Base-by-base conservation (phyloP, 1,140 invertebrate genomes). In the Drosophila micromelanica region DNA sequence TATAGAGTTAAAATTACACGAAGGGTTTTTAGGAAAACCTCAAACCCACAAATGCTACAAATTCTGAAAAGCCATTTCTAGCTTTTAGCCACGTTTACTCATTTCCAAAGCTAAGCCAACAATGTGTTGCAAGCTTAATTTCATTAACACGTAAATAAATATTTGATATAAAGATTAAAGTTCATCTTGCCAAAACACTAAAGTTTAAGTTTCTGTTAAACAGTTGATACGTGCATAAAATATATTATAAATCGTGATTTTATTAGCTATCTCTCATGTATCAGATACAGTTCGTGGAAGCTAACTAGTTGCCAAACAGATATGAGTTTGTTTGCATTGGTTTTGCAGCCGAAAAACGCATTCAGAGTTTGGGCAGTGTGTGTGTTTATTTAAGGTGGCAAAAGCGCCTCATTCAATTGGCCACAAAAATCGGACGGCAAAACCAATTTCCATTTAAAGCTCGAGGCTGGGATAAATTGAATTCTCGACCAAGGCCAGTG, bases 401-500 rank as follows among this genome's bases (percentile, higher is more conserved):
- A 12, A 12, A 13, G 37, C 12, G 27, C 3, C 20, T 2, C 20
- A 30, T 40, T 55, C 52, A 55, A 40, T 55, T 55, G 23, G 5
- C 37, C 17, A 12, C 52, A 40, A n/a, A 40, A 55, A 40, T 55
- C 35, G 38, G 52, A 17, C 37, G 20, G 35, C 17, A 54, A 40
- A 54, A n/a, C 35, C 11, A 54, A 54, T 38, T 54, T 37, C 15
- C 51, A 12, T 38, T 20, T 12, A 54, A 38, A n/a, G 11, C 11
- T 11, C 17, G 5, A 23, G 51, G 35, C 51, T 38, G 12, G 17
- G n/a, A 55, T 55, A 42, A 55, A 55, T 55, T 42, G 17, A 55
- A 55, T 27, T 40, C 17, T 55, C 35, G 20, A 40, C 37, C 52
- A 55, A 55, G 37, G 52, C 13, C 37, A 51, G 13, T 6, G 8